phyloP scores from a whole-genome alignment of 2,797 vertebrate species.

The Rhabdophis nuchalis region DNA sequence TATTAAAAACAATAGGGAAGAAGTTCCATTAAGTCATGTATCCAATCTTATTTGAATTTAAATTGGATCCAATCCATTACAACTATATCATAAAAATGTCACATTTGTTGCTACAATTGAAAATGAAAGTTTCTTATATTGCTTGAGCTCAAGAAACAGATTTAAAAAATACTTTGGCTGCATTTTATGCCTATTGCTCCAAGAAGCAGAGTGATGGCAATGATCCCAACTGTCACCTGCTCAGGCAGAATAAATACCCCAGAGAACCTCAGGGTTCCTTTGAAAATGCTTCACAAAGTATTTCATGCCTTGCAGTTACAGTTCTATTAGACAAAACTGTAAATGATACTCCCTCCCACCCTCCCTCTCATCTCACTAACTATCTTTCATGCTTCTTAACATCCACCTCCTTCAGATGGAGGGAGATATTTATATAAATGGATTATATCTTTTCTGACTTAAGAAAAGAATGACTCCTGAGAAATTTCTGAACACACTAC shows the following conservation, averaged over 20 bases:
- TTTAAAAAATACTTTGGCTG: not conserved
- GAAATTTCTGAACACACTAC: not conserved
- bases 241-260: not conserved
- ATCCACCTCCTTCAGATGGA: no score
- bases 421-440: not conserved
- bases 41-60: not conserved
- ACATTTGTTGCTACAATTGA: not conserved
- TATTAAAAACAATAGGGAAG: not conserved
- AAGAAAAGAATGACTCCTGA: not conserved
- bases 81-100: not conserved
- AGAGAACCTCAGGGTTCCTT: rapidly evolving
- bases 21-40: not conserved
- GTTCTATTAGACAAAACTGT: not conserved
- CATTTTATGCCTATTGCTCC: not conserved
- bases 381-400: no score
- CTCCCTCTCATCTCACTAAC: no score
- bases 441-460: not conserved
- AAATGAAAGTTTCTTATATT: not conserved
- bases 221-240: not conserved
- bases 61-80: not conserved
- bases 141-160: not conserved
- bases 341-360: not conserved
- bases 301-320: conserved; percentile 3
- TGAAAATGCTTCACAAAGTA: not conserved
- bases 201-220: not conserved